Base-by-base conservation (phyloP, 2,888 invertebrate species). In the Tetheella fluctuosa region DNA sequence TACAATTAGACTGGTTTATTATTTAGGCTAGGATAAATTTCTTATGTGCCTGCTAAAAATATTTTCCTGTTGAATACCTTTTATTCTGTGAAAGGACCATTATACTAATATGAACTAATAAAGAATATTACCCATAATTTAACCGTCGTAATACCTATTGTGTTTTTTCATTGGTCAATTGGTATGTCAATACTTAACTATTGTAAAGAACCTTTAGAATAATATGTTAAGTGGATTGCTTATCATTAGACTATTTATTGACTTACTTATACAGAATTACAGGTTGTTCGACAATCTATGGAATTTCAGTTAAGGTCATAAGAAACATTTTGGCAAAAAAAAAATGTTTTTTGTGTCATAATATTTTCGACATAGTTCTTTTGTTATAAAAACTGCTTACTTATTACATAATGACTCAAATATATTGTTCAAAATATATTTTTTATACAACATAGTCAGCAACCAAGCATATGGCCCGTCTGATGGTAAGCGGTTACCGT, bases 1-100 rank as follows among this genome's bases (percentile, higher is more conserved):
- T 23, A 53, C 23, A 53, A 30, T 34, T n/a, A 13, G 55, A 5
- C 10, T 17, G 34, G 55, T 55, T 37, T 37, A 23, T 55, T 37
- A 55, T 20, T 34, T 23, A 1, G 6, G 34, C 12, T 15, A 34
- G 12, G 13, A 23, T 23, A 23, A 54, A 34, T 54, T 17, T 12
- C 1, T 12, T 1, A 25, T 6, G 6, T 2, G 2, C 25, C 6
- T 15, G 1, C 15, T 17, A 4, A 17, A 48, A 48, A 48, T 20
- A 48, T 20, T 42, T 42, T 42, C 2, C 17, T 1, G 30, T 30
- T 30, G 8, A 7, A 8, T 39, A 39, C 37, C 15, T 39, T 39
- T 39, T 39, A 39, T 39, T 39, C 7, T 15, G 15, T 42, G 42
- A 20, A 17, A 42, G n/a, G 10, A 48, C n/a, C 15, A 5, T 30